Evolutionary conservation across 2,113 vertebrate genomes (phyloP).

Genomic region (Burhinus bistriatus): DNA sequence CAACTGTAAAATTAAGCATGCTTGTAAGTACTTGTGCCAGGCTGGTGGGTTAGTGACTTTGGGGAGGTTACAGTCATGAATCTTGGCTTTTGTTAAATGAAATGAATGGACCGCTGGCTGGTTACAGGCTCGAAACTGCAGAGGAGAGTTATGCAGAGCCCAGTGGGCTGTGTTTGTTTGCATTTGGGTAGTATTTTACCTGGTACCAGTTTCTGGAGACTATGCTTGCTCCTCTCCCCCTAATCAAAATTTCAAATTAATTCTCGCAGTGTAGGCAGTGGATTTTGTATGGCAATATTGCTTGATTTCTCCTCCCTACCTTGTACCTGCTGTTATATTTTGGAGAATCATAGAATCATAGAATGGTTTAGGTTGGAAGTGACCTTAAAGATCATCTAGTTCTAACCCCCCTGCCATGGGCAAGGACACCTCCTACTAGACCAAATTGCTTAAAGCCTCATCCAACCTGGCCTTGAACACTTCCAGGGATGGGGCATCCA

Average conservation of each 20-base stretch:
- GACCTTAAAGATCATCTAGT: too few species aligned
- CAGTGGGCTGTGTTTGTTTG: neutral
- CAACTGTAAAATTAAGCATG: conserved; percentile 15
- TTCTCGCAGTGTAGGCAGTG: neutral
- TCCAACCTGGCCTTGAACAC: too few species aligned
- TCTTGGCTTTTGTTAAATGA: neutral
- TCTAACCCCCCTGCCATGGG: too few species aligned
- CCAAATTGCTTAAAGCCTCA: too few species aligned
- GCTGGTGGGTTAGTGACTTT: neutral
- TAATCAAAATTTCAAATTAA: neutral
- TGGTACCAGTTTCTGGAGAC: neutral
- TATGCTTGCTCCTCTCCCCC: neutral
- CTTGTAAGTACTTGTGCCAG: neutral
- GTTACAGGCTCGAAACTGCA: neutral
- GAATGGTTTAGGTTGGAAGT: too few species aligned
- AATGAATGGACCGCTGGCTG: neutral
- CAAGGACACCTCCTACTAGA: too few species aligned
- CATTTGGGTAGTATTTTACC: neutral
- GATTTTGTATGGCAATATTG: neutral
- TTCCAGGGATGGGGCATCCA: too few species aligned
- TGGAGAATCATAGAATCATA: too few species aligned
- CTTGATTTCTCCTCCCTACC: neutral
- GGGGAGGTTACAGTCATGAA: neutral
- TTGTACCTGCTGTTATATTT: neutral
- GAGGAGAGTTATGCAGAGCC: neutral